Base-by-base conservation (phyloP, 2,113 vertebrate species). In the Rattus rattus region DNA sequence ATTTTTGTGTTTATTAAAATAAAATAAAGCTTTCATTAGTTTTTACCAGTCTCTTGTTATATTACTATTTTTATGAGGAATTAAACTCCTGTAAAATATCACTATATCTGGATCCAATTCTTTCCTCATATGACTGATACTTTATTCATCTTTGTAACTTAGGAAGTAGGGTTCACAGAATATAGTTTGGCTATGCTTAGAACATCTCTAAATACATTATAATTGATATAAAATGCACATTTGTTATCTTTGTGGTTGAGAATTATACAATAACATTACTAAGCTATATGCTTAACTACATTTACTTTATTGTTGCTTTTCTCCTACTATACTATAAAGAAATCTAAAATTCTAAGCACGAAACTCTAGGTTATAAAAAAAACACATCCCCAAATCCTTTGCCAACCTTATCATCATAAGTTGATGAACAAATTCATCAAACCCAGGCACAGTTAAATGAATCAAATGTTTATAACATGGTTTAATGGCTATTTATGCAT, bases 401-500 rank as follows among this genome's bases (percentile, higher is more conserved):
- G n/a, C 86, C 49, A 94, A 76, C 80, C 88, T 96, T 94, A 94
- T 92, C 87, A 90, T 30, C 92, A 79, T 79, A 93, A 81, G n/a
- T 93, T 67, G 80, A 96, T 95, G 91, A 97, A 90, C 85, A 97
- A 52, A 95, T 93, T 56, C 65, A 75, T 67, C 75, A 96, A 94
- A 75, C 84, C 59, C 24, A 97, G n/a, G 59, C 96, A n/a, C 88
- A 89, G 67, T 59, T 96, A 97, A 97, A 94, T 75, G 83, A 90
- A 86, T 72, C 81, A 97, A 98, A 65, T 85, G 91, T 95, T 97
- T 92, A 39, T 28, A 67, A 76, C 70, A 61, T n/a, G 90, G 33
- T 94, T 98, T 98, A 98, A 98, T 98, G 96, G 97, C 90, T 93
- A 73, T 88, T 95, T 87, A 10, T 80, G n/a, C 63, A 92, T 90